These are phyloP conservation scores for Campodea augens DNA, from an alignment of 1,140 invertebrate genomes.

Conservation along the genomic window DNA sequence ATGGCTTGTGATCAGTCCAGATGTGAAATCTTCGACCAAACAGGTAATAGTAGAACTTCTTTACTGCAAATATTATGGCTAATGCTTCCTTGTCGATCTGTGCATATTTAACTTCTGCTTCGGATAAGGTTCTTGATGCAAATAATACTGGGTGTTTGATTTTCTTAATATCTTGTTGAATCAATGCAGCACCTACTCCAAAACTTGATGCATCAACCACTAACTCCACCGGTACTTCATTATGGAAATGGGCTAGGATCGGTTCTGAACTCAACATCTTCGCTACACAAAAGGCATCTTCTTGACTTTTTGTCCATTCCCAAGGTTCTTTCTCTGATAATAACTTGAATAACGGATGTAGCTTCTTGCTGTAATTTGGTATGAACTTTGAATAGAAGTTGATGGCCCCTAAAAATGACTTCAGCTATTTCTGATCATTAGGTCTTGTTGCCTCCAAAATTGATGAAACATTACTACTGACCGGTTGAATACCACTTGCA, in stretches of 20 bases:
- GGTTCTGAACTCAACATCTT: conserved; percentile 3
- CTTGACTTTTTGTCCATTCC: neutral
- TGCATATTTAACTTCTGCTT: conserved; percentile 26
- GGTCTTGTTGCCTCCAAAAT: neutral
- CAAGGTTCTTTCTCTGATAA: neutral
- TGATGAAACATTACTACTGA: neutral
- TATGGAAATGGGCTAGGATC: conserved; percentile 3
- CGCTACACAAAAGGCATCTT: neutral
- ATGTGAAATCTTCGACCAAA: conserved; percentile 17
- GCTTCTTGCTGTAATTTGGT: neutral
- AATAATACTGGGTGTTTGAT: conserved; percentile 24
- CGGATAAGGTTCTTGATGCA: conserved; percentile 24
- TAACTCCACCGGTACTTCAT: conserved; percentile 4
- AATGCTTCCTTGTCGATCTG: conserved; percentile 31
- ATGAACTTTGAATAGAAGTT: neutral
- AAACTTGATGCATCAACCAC: conserved; percentile 9
- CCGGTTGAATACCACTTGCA: conserved; percentile 10
- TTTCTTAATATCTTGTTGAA: conserved; percentile 15
- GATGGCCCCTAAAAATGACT: neutral
- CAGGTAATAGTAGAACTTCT: neutral
- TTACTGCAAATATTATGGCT: conserved; percentile 20
- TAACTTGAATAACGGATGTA: neutral
- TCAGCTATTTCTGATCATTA: neutral
- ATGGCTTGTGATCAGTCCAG: conserved; percentile 24
- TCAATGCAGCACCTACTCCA: conserved; percentile 10